phyloP scores from a whole-genome alignment of 2,797 vertebrate species.

The Emys orbicularis region DNA sequence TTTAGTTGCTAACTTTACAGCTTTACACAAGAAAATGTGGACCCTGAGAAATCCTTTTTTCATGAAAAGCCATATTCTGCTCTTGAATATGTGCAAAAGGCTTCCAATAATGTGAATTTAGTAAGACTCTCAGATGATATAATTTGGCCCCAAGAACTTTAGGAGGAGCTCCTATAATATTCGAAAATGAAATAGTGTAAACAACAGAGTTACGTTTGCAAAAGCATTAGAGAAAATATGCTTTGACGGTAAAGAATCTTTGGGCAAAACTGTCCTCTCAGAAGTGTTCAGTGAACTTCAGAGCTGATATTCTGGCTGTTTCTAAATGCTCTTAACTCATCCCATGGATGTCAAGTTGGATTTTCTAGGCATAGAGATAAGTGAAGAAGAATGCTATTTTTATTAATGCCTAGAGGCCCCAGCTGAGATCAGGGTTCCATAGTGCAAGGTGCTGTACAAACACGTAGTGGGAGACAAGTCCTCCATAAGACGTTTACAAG shows the following conservation, averaged over 20 bases:
- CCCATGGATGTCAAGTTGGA: rapidly evolving
- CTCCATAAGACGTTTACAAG: neutral
- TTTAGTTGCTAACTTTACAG: rapidly evolving
- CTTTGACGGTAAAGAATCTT: neutral
- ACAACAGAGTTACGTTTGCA: rapidly evolving
- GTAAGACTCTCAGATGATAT: neutral
- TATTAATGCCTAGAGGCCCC: neutral
- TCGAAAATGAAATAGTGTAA: neutral
- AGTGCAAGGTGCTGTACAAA: neutral
- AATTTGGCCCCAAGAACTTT: rapidly evolving
- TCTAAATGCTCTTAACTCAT: neutral
- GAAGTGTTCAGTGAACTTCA: neutral
- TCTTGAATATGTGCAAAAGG: neutral
- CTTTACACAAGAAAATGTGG: neutral
- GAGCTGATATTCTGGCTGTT: neutral
- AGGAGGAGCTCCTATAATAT: neutral
- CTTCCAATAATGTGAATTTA: neutral
- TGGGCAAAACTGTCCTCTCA: neutral
- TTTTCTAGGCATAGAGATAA: rapidly evolving
- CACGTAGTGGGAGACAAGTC: neutral
- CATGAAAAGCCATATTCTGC: neutral
- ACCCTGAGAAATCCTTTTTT: neutral
- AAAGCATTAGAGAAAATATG: neutral
- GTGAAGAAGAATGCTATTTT: neutral
- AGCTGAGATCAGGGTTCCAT: neutral